These are phyloP conservation scores for Nycticryphes semicollaris DNA, from an alignment of 2,113 vertebrate genomes.

Conservation along the genomic window DNA sequence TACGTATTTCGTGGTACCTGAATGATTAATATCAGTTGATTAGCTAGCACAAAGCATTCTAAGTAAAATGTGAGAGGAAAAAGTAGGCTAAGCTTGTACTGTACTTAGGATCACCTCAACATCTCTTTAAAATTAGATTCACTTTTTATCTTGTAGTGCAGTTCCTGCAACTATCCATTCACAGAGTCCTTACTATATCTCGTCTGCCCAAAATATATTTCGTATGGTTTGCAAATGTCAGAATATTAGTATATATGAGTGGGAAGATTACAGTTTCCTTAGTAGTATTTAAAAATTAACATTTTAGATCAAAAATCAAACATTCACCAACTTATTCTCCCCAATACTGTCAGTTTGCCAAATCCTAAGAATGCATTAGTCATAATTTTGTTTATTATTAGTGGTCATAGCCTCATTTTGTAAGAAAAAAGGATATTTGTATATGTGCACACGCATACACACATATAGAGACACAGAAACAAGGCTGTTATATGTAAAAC, in stretches of 20 bases:
- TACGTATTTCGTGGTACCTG: neutral
- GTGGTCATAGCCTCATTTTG: neutral
- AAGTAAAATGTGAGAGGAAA: constrained; percentile 11
- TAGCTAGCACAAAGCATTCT: constrained; percentile 20
- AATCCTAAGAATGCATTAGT: neutral
- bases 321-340: neutral
- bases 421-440: neutral
- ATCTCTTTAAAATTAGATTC: constrained; percentile 14
- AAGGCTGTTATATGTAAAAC: neutral
- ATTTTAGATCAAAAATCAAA: constrained; percentile 9
- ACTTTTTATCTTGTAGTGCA: constrained; percentile 7
- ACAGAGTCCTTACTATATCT: neutral
- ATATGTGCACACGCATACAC: neutral
- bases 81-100: constrained; percentile 27
- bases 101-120: neutral
- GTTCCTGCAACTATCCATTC: neutral
- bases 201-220: neutral
- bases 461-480: neutral
- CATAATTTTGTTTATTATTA: neutral
- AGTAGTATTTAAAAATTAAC: neutral
- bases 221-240: neutral
- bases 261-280: neutral
- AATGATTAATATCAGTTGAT: constrained; percentile 60
- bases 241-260: neutral
- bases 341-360: neutral